Percentiles rank a stretch among this genome's conserved stretches.
phyloP scores from a whole-genome alignment of 2,888 invertebrate species.

The Iphiclides podalirius region DNA sequence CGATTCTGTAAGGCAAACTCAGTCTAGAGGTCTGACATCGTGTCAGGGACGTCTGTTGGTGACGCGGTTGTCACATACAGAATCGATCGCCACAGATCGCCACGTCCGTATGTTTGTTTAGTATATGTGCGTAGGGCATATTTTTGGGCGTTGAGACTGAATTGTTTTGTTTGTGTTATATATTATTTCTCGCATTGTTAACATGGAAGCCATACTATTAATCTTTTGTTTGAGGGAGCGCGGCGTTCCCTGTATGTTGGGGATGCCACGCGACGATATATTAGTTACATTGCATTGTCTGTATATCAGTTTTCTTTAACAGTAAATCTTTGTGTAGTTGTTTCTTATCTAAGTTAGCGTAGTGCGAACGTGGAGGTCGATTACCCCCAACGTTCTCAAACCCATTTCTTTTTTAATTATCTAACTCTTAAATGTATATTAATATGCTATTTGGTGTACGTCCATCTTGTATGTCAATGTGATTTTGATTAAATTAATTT shows the following conservation, averaged over 20 bases:
- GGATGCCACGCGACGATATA: constrained; percentile 12
- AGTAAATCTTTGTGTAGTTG: constrained; percentile 67
- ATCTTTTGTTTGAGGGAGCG: constrained; percentile 27
- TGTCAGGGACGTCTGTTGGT: neutral
- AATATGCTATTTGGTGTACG: constrained; percentile 75
- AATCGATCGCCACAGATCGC: neutral
- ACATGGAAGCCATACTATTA: constrained; percentile 46
- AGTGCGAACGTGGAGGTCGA: constrained; percentile 55
- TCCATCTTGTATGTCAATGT: constrained; percentile 79
- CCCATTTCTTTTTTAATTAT: constrained; percentile 52
- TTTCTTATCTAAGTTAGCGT: constrained; percentile 69
- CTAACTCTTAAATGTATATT: constrained; percentile 72
- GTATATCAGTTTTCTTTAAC: constrained; percentile 73
- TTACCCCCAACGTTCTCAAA: constrained; percentile 51
- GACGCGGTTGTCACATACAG: too few relatives aligned
- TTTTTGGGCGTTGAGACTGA: constrained; percentile 78
- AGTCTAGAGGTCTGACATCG: neutral
- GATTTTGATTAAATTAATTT: constrained; percentile 71
- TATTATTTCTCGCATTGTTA: constrained; percentile 71
- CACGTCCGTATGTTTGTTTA: constrained; percentile 46
- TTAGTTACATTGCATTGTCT: constrained; percentile 75
- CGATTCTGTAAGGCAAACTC: constrained; percentile 16
- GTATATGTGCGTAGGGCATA: constrained; percentile 58
- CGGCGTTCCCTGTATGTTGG: constrained; percentile 11
- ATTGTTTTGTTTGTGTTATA: constrained; percentile 79